Conservation (phyloP, 2,797 vertebrate genomes). For the Leptatherina wallacei region DNA sequence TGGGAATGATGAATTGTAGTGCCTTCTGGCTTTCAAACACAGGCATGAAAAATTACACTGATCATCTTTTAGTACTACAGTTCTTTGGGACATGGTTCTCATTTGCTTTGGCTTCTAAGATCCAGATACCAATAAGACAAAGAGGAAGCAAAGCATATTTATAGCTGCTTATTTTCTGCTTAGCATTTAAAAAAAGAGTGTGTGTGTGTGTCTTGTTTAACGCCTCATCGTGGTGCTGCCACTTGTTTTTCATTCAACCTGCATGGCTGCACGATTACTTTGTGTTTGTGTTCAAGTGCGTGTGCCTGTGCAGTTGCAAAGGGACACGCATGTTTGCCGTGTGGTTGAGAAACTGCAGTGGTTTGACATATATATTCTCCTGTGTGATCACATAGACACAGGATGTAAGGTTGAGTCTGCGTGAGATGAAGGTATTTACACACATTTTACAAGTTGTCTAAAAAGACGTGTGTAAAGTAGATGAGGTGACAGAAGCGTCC, state of each 20-base stretch:
- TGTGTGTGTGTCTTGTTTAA: conserved; percentile 36
- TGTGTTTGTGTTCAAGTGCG: conserved; percentile 1
- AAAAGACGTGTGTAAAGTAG: conserved; percentile 21
- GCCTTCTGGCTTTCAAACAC: conserved; percentile 51
- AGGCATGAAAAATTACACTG: conserved; percentile 40
- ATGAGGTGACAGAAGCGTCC: conserved; percentile 35
- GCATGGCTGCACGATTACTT: conserved; percentile 25
- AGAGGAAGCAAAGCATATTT: conserved; percentile 29
- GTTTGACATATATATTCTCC: conserved; percentile 75
- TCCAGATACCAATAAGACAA: conserved; percentile 12
- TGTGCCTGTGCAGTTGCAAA: conserved; percentile 51
- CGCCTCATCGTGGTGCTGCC: conserved; percentile 25
- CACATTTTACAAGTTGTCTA: conserved; percentile 41
- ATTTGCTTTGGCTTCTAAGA: conserved; percentile 49
- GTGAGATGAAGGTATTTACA: conserved; percentile 51
- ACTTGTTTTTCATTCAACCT: conserved; percentile 47
- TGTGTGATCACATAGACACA: conserved; percentile 55
- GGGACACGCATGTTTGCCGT: conserved; percentile 52
- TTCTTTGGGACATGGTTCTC: conserved; percentile 30
- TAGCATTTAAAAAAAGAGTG: conserved; percentile 48
- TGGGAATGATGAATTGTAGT: conserved; percentile 41
- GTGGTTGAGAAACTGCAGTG: conserved; percentile 56
- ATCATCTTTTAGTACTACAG: conserved; percentile 39
- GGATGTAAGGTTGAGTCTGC: conserved; percentile 64
- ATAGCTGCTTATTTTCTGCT: conserved; percentile 49